Evolutionary conservation across 1,140 invertebrate species (phyloP), one percentile per base, ranked within the genome.

Genomic region (Drosophila varians): DNA sequence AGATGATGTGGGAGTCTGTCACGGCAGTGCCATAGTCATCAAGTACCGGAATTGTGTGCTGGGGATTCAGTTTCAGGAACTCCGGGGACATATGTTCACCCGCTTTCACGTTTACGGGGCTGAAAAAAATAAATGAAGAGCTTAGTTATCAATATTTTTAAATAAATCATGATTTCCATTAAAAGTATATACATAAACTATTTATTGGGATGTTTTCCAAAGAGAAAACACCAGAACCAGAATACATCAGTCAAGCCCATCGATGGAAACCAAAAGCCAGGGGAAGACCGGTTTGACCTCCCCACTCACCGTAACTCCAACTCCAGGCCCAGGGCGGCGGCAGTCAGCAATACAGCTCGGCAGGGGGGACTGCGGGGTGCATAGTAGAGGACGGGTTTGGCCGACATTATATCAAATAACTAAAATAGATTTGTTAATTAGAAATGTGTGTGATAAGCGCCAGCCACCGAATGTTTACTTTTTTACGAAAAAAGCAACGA

Each of bases 61-160:
- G 93, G 1, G 94, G 93, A 91, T 95, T 95, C 92, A 96, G 94
- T 93, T 96, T 94, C 0, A 95, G 56, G 89, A 94, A 96, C 76
- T 96, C 94, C 0, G 94, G 93, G 2, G 92, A 94, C 66, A 94
- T 70, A 26, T 95, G 93, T 57, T 96, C 95, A 1, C 94, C 92
- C 4, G 90, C 92, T 5, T 92, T 90, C 0, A 91, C 87, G 92
- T 69, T 91, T 48, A 66, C 74, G 64, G 3, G 55, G 68, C 57
- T 93, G 73, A 12, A 52, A 19, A 9, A 51, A 8, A 18, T 6
- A 6, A n/a, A 49, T 2, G 43, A 38, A 12, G 14, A 8, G 26
- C 23, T 34, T 34, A 36, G 4, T 36, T 14, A 14, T 36, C 8
- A 9, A 1, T 36, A 4, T 36, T 38, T 38, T 38, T 16, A 11